Base-by-base conservation (phyloP, 1,140 invertebrate genomes). In the Melitaea cinxia region DNA sequence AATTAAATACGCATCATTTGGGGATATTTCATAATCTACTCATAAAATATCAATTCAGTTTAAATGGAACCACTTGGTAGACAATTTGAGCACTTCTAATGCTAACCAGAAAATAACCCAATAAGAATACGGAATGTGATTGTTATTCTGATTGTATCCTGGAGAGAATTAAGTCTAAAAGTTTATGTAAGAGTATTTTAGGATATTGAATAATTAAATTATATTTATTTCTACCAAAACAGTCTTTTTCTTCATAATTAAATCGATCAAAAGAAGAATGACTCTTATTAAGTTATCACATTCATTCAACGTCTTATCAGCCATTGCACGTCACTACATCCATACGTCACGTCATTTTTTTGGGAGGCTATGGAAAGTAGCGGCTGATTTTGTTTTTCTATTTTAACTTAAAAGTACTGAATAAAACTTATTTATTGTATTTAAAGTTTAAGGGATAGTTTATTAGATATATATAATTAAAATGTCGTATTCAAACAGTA, bases 401-500 rank as follows among this genome's bases (percentile, higher is more conserved):
- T 70, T 72, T 76, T 77, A 78, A 78, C 75, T 75, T 56, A 73
- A 83, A 89, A 88, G 80, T 87, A 83, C 77, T 81, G 66, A 76
- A 57, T 73, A 67, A 76, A 70, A 57, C 53, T 64, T 80, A 80
- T 71, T 67, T 78, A 68, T 72, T 61, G 73, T 67, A 71, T 70
- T 45, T 45, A 57, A 47, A 73, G 57, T 69, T 21, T 80, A 83
- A 72, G 75, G 37, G 71, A 58, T 76, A 80, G 65, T 70, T 61
- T 70, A 75, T 63, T 79, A 83, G 67, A 62, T 73, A 65, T 80
- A 30, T 68, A 71, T n/a, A 70, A 64, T 26, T 66, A 73, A 75
- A 68, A 89, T 90, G 88, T 88, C 88, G 49, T 90, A 88, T 85
- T 88, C 88, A n/a, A 87, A 90, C 73, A 88, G 88, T 90, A 78